Evolutionary conservation across 2,113 vertebrate species (phyloP).

Genomic region (Ceratotherium simum): DNA sequence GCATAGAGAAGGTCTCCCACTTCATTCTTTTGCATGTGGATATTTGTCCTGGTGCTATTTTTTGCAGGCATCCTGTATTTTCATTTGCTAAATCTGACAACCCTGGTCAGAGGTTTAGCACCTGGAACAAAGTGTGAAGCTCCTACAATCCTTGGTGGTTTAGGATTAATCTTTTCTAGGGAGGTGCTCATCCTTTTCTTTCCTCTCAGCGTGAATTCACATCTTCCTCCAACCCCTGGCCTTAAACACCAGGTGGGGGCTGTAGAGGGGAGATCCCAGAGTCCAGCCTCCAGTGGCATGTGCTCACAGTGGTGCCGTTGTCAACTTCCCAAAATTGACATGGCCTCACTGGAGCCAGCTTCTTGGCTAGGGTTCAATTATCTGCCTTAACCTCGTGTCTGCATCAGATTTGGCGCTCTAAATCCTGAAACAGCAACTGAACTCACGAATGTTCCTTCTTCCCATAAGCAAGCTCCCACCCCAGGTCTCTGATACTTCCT

Average conservation of each 20-base stretch:
- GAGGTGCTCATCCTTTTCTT: fast-evolving
- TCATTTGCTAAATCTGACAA: neutral
- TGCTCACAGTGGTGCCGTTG: fast-evolving
- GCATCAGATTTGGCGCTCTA: neutral
- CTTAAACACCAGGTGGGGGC: neutral
- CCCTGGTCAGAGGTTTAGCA: neutral
- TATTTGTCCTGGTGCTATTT: neutral
- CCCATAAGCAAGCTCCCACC: fast-evolving
- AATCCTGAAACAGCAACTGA: neutral
- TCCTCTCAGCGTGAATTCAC: neutral
- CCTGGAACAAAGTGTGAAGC: too few relatives aligned
- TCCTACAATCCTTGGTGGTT: neutral
- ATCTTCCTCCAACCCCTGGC: neutral
- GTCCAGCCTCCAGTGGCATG: fast-evolving
- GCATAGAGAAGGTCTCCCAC: neutral
- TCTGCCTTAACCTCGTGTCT: neutral
- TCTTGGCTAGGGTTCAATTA: neutral
- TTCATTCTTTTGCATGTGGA: neutral
- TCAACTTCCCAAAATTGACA: fast-evolving
- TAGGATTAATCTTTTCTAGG: fast-evolving
- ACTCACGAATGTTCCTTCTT: neutral
- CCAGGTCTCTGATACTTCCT: neutral
- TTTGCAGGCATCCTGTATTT: neutral
- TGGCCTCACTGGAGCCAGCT: fast-evolving
- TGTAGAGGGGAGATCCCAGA: fast-evolving